Evolutionary conservation across 2,113 vertebrate species (phyloP).

Genomic region (Syngnathus scovelli): DNA sequence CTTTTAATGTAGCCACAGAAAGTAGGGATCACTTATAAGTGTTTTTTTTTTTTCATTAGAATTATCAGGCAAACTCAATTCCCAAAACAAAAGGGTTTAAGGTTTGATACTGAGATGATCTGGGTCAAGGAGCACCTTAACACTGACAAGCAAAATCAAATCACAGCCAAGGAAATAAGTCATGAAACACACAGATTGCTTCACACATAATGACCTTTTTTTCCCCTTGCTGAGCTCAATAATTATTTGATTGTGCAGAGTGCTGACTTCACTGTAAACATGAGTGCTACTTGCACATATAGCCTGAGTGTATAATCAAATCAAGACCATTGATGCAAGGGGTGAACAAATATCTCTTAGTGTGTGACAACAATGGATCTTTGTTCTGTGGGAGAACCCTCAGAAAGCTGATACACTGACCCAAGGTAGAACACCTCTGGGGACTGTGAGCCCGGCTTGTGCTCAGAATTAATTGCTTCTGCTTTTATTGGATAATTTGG

Average conservation of each 20-base stretch:
- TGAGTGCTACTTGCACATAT: constrained; percentile 70
- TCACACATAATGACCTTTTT: constrained; percentile 63
- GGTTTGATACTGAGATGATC: too few species aligned
- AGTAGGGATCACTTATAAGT: background rate
- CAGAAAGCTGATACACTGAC: constrained; percentile 57
- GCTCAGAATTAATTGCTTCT: constrained; percentile 57
- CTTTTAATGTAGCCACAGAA: background rate
- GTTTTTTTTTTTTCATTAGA: background rate
- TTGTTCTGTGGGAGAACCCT: constrained; percentile 59
- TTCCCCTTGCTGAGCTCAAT: constrained; percentile 60
- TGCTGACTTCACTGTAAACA: constrained; percentile 75
- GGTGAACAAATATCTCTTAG: constrained; percentile 72
- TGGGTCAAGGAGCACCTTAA: constrained; percentile 62
- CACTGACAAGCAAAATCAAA: constrained; percentile 74
- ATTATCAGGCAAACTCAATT: background rate
- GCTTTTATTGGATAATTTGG: constrained; percentile 73
- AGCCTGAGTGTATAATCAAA: constrained; percentile 73
- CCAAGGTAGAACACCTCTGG: constrained; percentile 62
- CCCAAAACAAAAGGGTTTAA: background rate
- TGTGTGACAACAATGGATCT: constrained; percentile 63
- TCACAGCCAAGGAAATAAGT: constrained; percentile 71
- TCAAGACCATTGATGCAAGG: constrained; percentile 71
- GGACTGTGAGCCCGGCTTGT: constrained; percentile 56
- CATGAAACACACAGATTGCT: constrained; percentile 68
- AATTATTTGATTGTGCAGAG: constrained; percentile 71